These are phyloP conservation scores for Drosophila cognata DNA, from an alignment of 2,888 invertebrate genomes.

Conservation along the genomic window DNA sequence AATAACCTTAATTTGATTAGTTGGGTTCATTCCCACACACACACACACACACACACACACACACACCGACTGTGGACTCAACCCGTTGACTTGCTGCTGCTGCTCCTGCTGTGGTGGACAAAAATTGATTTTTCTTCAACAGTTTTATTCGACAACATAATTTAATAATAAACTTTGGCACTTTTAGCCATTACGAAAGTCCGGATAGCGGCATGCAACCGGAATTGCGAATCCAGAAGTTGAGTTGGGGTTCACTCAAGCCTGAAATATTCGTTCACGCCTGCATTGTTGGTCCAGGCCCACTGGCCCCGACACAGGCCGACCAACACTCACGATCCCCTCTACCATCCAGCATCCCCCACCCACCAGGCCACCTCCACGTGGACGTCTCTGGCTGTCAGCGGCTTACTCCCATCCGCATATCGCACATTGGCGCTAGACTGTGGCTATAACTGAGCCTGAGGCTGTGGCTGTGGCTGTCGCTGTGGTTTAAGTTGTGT, in stretches of 20 bases:
- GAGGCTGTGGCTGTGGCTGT: conserved; percentile 2
- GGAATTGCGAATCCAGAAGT: conserved; percentile 43
- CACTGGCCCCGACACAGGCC: conserved; percentile 29
- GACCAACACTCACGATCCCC: not conserved
- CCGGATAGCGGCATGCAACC: conserved; percentile 37
- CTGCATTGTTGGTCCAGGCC: conserved; percentile 62
- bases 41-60: conserved; percentile 23
- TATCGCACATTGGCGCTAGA: conserved; percentile 29
- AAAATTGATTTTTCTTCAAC: conserved; percentile 73
- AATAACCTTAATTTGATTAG: conserved; percentile 77
- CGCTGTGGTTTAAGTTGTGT: conserved; percentile 34
- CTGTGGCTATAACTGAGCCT: conserved; percentile 30
- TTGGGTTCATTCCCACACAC: conserved; percentile 69
- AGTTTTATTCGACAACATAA: conserved; percentile 73
- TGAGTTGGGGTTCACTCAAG: conserved; percentile 54
- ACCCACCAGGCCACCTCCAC: conserved; percentile 10
- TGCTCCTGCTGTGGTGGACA: conserved; percentile 23
- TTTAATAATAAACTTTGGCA: conserved; percentile 79
- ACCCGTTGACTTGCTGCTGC: conserved; percentile 17
- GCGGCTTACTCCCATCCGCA: conserved; percentile 40
- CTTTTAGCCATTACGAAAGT: conserved; percentile 65
- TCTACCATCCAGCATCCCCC: conserved; percentile 26
- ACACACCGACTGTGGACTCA: conserved; percentile 9
- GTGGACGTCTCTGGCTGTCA: conserved; percentile 38
- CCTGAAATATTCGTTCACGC: conserved; percentile 77